These are phyloP conservation scores for Cordilura impudica DNA, from an alignment of 2,888 invertebrate species.

Conservation along the genomic window DNA sequence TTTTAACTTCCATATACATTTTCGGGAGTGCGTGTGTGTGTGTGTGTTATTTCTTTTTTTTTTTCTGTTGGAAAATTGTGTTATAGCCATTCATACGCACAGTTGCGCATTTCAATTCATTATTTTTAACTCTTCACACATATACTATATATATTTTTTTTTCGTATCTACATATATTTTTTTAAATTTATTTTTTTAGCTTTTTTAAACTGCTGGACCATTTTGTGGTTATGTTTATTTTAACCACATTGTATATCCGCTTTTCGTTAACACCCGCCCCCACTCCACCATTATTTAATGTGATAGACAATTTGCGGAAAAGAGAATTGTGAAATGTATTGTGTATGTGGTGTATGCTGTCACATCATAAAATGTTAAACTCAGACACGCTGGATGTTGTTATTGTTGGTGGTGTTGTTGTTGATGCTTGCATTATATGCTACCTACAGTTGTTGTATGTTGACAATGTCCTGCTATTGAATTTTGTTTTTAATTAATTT, in stretches of 20 bases:
- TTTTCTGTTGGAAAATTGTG: conserved; percentile 65
- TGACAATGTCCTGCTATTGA: too few relatives aligned
- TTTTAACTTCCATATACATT: neutral
- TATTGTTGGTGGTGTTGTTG: conserved; percentile 12
- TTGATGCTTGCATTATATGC: conserved; percentile 10
- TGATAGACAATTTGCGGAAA: conserved; percentile 26
- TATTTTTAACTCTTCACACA: conserved; percentile 36
- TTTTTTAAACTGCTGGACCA: conserved; percentile 25
- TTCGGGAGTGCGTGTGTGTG: neutral
- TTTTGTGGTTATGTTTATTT: conserved; percentile 18
- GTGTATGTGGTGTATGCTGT: neutral
- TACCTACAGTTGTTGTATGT: too few relatives aligned
- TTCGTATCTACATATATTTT: neutral
- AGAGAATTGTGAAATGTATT: conserved; percentile 11
- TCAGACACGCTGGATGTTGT: conserved; percentile 12
- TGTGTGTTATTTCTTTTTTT: neutral
- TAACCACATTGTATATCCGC: neutral
- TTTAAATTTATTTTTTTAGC: conserved; percentile 8
- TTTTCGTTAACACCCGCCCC: neutral
- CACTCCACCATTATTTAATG: neutral
- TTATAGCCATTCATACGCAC: conserved; percentile 73
- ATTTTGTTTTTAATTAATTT: conserved; percentile 60
- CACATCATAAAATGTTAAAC: conserved; percentile 28
- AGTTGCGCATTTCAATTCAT: conserved; percentile 66
- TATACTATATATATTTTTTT: neutral